These are phyloP conservation scores for Pelmatolapia mariae DNA, from an alignment of 2,113 vertebrate genomes.

Conservation along the genomic window DNA sequence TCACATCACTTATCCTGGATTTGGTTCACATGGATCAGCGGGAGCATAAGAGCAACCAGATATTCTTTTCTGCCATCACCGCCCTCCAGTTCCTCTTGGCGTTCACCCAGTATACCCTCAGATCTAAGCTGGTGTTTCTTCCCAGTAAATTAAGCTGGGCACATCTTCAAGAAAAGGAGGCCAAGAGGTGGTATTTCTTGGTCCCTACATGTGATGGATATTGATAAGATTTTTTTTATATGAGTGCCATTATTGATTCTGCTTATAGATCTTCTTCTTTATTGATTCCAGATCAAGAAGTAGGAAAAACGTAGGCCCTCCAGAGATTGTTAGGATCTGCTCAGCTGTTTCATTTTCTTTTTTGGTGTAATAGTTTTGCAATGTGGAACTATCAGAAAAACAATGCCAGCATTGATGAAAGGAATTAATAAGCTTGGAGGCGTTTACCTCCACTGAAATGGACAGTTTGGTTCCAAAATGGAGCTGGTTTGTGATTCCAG, in stretches of 20 bases:
- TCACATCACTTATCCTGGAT: not conserved
- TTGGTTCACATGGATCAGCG: not conserved
- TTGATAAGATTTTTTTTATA: not conserved
- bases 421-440: not conserved
- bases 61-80: not conserved
- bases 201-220: not conserved
- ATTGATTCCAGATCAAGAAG: not conserved
- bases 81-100: not conserved
- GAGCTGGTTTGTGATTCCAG: not conserved
- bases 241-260: not conserved
- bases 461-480: not conserved
- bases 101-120: not conserved
- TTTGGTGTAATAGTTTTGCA: not conserved
- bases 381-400: not conserved
- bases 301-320: not conserved
- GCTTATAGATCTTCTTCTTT: not conserved
- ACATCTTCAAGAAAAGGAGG: not conserved
- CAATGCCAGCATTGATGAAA: not conserved
- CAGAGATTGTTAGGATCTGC: not conserved
- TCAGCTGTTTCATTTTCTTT: not conserved
- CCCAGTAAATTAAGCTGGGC: not conserved
- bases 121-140: not conserved
- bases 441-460: not conserved
- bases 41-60: not conserved
- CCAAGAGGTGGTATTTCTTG: not conserved